These are phyloP conservation scores for Lophotriccus pileatus DNA, from an alignment of 2,797 vertebrate genomes.

Conservation along the genomic window DNA sequence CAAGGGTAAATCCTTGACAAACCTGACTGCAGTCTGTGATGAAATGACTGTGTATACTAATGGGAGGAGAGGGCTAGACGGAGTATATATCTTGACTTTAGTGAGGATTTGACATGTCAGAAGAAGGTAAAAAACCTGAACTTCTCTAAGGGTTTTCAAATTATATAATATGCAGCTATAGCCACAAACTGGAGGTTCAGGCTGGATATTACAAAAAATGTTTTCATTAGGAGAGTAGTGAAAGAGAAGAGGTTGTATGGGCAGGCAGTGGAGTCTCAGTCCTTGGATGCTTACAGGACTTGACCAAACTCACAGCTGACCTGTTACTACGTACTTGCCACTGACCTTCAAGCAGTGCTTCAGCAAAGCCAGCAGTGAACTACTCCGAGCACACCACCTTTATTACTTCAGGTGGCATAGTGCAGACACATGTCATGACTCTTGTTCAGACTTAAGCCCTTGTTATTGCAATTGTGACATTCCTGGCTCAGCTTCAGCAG, in stretches of 20 bases:
- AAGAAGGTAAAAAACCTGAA: not conserved
- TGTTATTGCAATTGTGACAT: not conserved
- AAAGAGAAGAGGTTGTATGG: not conserved
- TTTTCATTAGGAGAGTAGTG: not conserved
- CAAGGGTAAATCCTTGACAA: not conserved
- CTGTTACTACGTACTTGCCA: not conserved
- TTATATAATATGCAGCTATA: not conserved
- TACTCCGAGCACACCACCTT: not conserved
- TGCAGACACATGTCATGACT: not conserved
- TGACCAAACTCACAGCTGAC: not conserved
- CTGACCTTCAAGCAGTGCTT: not conserved
- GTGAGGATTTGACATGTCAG: not conserved
- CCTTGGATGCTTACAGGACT: not conserved
- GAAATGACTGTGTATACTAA: not conserved
- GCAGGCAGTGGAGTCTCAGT: not conserved
- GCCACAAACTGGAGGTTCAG: not conserved
- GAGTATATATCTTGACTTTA: not conserved
- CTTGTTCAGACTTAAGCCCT: not conserved
- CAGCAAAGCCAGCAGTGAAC: not conserved
- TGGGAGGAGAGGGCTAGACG: not conserved
- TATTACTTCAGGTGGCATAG: not conserved
- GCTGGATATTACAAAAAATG: rapidly evolving
- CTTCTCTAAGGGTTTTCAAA: not conserved
- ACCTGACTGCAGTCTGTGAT: not conserved
- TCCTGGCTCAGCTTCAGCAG: not conserved